These are phyloP conservation scores for Acanthurus lineatus DNA, from an alignment of 2,797 vertebrate species.

Conservation along the genomic window DNA sequence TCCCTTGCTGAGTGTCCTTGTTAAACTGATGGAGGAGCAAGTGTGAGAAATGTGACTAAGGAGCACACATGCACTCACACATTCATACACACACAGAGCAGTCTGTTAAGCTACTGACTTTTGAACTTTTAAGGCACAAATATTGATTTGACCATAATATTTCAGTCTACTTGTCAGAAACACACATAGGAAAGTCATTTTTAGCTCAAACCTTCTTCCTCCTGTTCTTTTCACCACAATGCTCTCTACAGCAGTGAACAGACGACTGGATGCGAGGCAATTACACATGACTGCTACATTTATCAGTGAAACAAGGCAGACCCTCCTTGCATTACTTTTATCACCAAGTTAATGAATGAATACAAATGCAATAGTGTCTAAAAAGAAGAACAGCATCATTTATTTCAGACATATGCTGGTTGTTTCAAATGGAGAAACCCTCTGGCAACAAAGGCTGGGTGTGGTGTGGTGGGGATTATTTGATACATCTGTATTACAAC, in stretches of 20 bases:
- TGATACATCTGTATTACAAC: too few relatives aligned
- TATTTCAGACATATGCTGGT: too few relatives aligned
- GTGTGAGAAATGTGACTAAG: conserved; percentile 36
- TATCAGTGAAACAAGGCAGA: not conserved
- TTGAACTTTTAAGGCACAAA: conserved; percentile 9
- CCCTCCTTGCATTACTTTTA: not conserved
- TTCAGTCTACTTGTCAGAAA: not conserved
- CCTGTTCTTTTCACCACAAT: not conserved
- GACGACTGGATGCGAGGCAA: too few relatives aligned
- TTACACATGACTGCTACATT: not conserved
- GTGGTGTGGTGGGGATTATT: too few relatives aligned
- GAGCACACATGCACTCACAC: not conserved
- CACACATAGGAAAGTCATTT: not conserved
- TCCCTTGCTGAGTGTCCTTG: conserved; percentile 56
- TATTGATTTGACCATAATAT: conserved; percentile 4
- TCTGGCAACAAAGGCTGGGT: too few relatives aligned
- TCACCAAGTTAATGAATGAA: too few relatives aligned
- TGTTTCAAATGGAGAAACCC: too few relatives aligned
- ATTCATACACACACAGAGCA: not conserved
- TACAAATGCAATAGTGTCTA: too few relatives aligned
- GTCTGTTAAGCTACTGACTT: not conserved
- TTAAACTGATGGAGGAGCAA: conserved; percentile 39
- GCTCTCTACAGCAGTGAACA: not conserved
- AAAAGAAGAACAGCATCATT: too few relatives aligned
- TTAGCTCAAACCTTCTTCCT: not conserved